Evolutionary conservation across 2,888 invertebrate genomes (phyloP).

Genomic region (Meteorus colon): DNA sequence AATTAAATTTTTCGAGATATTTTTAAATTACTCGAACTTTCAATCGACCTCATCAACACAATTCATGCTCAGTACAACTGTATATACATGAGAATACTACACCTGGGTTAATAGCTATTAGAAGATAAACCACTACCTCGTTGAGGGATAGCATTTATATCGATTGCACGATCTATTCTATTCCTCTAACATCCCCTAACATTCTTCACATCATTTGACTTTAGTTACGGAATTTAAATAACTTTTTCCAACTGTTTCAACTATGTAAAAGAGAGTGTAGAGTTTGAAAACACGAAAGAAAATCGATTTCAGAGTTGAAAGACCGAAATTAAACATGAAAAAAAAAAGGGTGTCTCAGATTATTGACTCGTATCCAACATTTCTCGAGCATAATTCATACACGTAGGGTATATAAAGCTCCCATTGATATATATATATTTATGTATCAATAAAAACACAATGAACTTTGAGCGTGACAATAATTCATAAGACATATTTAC

Average conservation of each 20-base stretch:
- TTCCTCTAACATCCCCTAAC: background rate
- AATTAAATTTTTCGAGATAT: background rate
- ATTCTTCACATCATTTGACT: background rate
- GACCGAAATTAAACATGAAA: background rate
- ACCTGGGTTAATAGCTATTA: slow-evolving; percentile 54
- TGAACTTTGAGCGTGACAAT: slow-evolving; percentile 55
- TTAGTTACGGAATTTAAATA: background rate
- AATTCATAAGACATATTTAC: slow-evolving; percentile 49
- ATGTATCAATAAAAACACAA: slow-evolving; percentile 17
- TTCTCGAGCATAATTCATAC: background rate
- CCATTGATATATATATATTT: slow-evolving; percentile 2
- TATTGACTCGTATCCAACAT: background rate
- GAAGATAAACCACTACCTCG: slow-evolving; percentile 51
- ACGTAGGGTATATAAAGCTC: background rate
- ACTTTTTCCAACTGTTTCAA: slow-evolving; percentile 4
- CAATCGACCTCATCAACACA: background rate
- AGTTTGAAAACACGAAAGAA: background rate
- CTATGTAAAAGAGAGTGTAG: background rate
- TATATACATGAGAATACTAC: slow-evolving; percentile 56
- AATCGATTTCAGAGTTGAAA: background rate
- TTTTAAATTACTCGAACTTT: background rate
- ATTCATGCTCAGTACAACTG: slow-evolving; percentile 28
- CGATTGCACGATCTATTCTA: background rate
- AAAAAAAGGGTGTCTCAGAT: slow-evolving; percentile 1
- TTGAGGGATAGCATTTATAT: slow-evolving; percentile 5